Evolutionary conservation across 2,888 invertebrate genomes (phyloP).

Genomic region (Ennomos quercinarius): DNA sequence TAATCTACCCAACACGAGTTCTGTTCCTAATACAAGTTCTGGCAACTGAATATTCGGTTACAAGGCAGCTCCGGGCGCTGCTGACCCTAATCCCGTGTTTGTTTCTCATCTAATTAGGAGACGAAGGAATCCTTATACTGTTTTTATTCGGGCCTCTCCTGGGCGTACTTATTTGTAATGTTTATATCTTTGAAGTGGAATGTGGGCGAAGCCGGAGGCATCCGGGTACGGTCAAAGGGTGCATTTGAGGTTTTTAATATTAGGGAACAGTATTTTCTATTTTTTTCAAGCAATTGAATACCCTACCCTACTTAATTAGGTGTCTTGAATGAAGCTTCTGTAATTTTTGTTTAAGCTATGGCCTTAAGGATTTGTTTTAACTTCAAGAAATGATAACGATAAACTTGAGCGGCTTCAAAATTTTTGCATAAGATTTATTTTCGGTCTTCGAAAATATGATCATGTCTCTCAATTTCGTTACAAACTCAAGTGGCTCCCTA

Average conservation of each 20-base stretch:
- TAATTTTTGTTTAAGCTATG: too few relatives aligned
- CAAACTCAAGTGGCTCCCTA: too few relatives aligned
- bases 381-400: too few relatives aligned
- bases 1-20: conserved; percentile 15
- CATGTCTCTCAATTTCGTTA: too few relatives aligned
- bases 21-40: conserved; percentile 46
- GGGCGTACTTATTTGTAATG: conserved; percentile 53
- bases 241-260: conserved; percentile 4
- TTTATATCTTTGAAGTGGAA: conserved; percentile 31
- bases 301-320: background rate
- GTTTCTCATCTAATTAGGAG: conserved; percentile 73
- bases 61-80: conserved; percentile 42
- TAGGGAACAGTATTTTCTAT: background rate
- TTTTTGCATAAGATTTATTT: too few relatives aligned
- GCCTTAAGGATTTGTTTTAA: too few relatives aligned
- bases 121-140: conserved; percentile 60
- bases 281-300: background rate
- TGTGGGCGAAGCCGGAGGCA: conserved; percentile 17
- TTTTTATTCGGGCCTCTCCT: conserved; percentile 58
- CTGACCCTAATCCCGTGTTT: conserved; percentile 70
- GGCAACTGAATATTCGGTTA: conserved; percentile 54
- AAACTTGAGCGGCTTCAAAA: too few relatives aligned
- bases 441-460: too few relatives aligned
- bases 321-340: too few relatives aligned
- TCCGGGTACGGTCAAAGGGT: conserved; percentile 3